phyloP scores from a whole-genome alignment of 2,797 vertebrate species.

The Morus bassanus region DNA sequence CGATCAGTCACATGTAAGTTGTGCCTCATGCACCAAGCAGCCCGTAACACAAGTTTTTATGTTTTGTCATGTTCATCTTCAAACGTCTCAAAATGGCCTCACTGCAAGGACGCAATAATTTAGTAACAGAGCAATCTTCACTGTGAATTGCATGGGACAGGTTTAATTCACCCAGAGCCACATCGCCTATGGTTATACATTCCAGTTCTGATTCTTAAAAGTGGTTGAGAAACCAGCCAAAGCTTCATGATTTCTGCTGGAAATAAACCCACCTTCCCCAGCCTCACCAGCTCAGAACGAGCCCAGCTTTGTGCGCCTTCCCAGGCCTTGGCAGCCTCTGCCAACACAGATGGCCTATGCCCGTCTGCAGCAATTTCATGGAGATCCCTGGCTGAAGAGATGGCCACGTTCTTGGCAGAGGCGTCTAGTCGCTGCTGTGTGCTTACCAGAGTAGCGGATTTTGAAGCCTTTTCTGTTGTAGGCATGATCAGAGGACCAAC shows the following conservation, averaged over 20 bases:
- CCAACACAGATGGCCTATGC: not conserved
- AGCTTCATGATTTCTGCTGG: not conserved
- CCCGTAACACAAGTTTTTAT: not conserved
- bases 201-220: not conserved
- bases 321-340: not conserved
- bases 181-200: fast-evolving
- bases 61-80: not conserved
- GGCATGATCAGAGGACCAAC: constrained; percentile 97
- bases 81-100: not conserved
- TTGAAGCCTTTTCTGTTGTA: constrained; percentile 96
- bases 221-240: not conserved
- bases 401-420: not conserved
- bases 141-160: not conserved
- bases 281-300: fast-evolving
- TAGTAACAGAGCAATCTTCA: too few species aligned
- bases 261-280: not conserved
- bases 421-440: fast-evolving
- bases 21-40: not conserved
- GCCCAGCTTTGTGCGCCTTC: fast-evolving
- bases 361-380: not conserved
- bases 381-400: not conserved
- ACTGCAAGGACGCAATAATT: fast-evolving
- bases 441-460: constrained; percentile 92
- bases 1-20: fast-evolving
- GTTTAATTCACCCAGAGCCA: not conserved